Conservation (phyloP, 2,888 invertebrate genomes). For the Azorinus chamasolen region DNA sequence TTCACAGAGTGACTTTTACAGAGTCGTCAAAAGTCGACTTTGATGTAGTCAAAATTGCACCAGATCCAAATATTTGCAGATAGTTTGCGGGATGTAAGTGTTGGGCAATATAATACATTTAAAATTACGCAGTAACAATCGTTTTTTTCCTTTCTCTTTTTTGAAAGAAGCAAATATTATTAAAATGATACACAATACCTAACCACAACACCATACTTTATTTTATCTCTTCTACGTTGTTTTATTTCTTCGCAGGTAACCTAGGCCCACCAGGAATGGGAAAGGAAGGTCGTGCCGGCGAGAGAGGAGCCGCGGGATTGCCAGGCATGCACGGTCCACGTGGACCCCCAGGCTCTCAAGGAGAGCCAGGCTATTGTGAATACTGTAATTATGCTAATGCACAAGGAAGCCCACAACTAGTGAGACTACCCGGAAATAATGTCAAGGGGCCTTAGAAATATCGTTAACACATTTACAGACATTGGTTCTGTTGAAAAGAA, state of each 20-base stretch:
- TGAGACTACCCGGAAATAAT: slow-evolving; percentile 71
- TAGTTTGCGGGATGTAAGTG: too few species aligned
- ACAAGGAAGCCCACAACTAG: slow-evolving; percentile 52
- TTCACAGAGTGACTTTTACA: too few species aligned
- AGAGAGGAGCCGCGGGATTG: slow-evolving; percentile 87
- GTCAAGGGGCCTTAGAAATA: slow-evolving; percentile 80
- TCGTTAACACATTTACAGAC: slow-evolving; percentile 28
- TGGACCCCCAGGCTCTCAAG: slow-evolving; percentile 89
- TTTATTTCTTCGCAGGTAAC: slow-evolving; percentile 83
- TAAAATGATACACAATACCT: too few species aligned
- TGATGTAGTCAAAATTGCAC: too few species aligned
- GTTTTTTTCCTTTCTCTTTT: too few species aligned
- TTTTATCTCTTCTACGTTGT: too few species aligned
- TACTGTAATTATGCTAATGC: slow-evolving; percentile 87
- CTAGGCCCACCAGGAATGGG: slow-evolving; percentile 90
- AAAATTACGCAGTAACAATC: too few species aligned
- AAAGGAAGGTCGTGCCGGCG: slow-evolving; percentile 91
- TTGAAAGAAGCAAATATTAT: too few species aligned
- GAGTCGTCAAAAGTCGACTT: too few species aligned
- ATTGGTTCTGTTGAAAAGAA: slow-evolving; percentile 23
- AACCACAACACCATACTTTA: too few species aligned
- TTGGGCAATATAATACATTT: too few species aligned
- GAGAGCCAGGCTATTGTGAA: slow-evolving; percentile 88
- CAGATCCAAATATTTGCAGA: too few species aligned
- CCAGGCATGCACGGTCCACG: slow-evolving; percentile 86